A percentile compares a stretch with the other conserved stretches of the same genome.
These are phyloP conservation scores for Pseudeuparius sepicola DNA, from an alignment of 2,888 invertebrate species.

Conservation along the genomic window DNA sequence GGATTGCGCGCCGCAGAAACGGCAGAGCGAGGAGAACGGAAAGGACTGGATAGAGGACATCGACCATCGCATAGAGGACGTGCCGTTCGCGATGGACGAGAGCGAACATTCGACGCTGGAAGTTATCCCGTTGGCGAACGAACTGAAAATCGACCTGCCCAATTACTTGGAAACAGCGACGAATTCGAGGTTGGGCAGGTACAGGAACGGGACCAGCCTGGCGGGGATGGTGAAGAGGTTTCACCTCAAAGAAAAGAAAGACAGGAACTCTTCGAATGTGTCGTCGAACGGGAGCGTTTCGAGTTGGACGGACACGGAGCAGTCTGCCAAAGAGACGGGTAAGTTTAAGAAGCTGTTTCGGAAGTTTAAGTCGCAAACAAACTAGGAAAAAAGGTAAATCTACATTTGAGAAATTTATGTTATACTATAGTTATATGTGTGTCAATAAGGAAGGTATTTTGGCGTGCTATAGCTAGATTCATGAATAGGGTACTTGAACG, in stretches of 20 bases:
- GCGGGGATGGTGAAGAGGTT: too few relatives aligned
- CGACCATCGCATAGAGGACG: slow-evolving; percentile 28
- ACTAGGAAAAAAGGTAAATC: too few relatives aligned
- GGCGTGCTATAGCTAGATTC: too few relatives aligned
- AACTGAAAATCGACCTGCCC: slow-evolving; percentile 26
- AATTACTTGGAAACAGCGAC: slow-evolving; percentile 41
- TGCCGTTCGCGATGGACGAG: slow-evolving; percentile 36
- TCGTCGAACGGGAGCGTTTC: slow-evolving; percentile 14
- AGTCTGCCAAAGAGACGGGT: too few relatives aligned
- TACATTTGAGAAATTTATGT: too few relatives aligned
- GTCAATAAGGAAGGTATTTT: too few relatives aligned
- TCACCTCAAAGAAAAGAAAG: slow-evolving; percentile 9
- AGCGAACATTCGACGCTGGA: slow-evolving; percentile 35
- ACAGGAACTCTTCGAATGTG: slow-evolving; percentile 13
- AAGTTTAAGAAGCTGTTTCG: too few relatives aligned
- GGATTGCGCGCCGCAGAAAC: slow-evolving; percentile 1
- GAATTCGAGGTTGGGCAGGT: slow-evolving; percentile 31
- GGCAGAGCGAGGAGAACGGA: slow-evolving; percentile 10
- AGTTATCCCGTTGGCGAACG: slow-evolving; percentile 26
- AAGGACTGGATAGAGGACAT: slow-evolving; percentile 16
- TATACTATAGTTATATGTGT: too few relatives aligned
- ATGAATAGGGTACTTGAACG: too few relatives aligned
- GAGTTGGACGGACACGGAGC: too few relatives aligned
- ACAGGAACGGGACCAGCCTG: slow-evolving; percentile 29
- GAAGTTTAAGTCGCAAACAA: too few relatives aligned